phyloP scores from a whole-genome alignment of 2,888 invertebrate genomes.

The Scaptodrosophila latifasciaeformis region DNA sequence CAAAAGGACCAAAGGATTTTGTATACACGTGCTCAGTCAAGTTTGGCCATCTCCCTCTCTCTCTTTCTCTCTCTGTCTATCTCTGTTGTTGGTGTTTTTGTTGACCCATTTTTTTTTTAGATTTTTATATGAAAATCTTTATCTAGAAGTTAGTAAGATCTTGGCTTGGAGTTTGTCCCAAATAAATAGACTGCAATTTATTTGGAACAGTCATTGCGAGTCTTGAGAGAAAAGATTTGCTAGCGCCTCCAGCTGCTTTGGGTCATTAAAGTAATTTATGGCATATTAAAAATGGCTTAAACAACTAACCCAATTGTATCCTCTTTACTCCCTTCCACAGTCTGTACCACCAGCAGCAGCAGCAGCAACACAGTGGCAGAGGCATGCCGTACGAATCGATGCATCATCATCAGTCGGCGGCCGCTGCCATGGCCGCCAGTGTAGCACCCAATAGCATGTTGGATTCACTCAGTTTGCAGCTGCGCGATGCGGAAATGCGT shows the following conservation, averaged over 20 bases:
- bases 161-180: too few species aligned
- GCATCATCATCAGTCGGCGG: conserved; percentile 70
- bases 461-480: conserved; percentile 81
- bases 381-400: conserved; percentile 72
- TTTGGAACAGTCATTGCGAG: not conserved
- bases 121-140: too few species aligned
- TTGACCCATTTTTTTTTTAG: conserved; percentile 48
- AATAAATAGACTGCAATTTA: conserved; percentile 34
- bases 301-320: too few species aligned
- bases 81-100: too few species aligned
- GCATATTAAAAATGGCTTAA: too few species aligned
- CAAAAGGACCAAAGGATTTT: conserved; percentile 11
- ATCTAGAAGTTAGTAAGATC: too few species aligned
- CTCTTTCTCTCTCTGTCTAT: not conserved
- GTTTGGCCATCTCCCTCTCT: not conserved
- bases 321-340: too few species aligned
- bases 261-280: too few species aligned
- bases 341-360: conserved; percentile 13
- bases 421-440: conserved; percentile 64
- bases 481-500: conserved; percentile 87
- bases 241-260: not conserved
- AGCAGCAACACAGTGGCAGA: conserved; percentile 10
- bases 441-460: conserved; percentile 74
- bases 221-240: not conserved
- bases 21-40: not conserved